These are phyloP conservation scores for Lepus europaeus DNA, from an alignment of 2,113 vertebrate species.

Conservation along the genomic window DNA sequence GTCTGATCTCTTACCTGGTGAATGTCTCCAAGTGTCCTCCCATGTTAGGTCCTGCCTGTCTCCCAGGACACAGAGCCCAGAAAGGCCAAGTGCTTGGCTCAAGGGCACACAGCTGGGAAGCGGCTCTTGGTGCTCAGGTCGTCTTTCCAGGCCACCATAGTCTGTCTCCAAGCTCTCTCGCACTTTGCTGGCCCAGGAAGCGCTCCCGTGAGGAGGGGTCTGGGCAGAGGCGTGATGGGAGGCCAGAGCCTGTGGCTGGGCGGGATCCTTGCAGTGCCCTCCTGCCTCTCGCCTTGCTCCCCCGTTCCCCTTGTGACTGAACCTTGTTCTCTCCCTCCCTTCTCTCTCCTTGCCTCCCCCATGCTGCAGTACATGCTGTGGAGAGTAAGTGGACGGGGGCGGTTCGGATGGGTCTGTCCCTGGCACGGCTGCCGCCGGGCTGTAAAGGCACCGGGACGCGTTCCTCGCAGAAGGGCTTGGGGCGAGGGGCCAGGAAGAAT, in stretches of 20 bases:
- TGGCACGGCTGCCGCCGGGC: conserved; percentile 9
- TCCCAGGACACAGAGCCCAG: not conserved
- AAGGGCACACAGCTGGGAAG: not conserved
- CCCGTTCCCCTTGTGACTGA: conserved; percentile 77
- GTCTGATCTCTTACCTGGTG: not conserved
- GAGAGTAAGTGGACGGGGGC: conserved; percentile 93
- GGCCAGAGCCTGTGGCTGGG: not conserved
- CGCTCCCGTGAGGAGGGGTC: not conserved
- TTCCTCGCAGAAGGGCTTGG: conserved; percentile 6
- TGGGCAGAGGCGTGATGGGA: not conserved
- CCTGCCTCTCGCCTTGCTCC: not conserved
- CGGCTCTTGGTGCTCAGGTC: not conserved
- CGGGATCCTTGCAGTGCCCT: not conserved
- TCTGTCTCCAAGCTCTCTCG: not conserved
- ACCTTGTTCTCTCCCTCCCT: conserved; percentile 88
- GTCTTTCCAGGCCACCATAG: not conserved
- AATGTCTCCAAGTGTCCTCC: not conserved
- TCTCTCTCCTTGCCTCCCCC: conserved; percentile 87
- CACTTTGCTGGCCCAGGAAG: not conserved
- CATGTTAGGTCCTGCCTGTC: not conserved
- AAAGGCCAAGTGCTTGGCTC: not conserved
- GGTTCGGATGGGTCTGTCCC: conserved; percentile 45
- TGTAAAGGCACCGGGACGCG: not conserved
- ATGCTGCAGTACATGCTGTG: conserved; percentile 96
- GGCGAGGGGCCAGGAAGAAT: not conserved